These are phyloP conservation scores for Halocaridina rubra DNA, from an alignment of 2,888 invertebrate genomes.

Conservation along the genomic window DNA sequence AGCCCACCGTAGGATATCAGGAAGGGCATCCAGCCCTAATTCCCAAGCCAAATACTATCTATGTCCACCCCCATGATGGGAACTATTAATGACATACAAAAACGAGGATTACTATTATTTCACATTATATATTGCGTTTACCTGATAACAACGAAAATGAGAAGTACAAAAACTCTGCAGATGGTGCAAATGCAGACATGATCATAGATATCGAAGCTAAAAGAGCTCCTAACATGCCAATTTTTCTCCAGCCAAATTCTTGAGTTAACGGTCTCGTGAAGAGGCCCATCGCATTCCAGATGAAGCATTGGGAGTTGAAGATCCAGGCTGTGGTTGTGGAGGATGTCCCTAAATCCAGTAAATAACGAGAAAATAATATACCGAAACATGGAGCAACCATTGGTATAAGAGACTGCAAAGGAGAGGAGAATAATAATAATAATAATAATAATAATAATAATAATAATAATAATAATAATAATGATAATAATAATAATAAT, in stretches of 20 bases:
- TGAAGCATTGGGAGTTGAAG: slow-evolving; percentile 30
- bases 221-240: slow-evolving; percentile 14
- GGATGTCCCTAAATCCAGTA: slow-evolving; percentile 14
- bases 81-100: too few species aligned
- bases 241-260: slow-evolving; percentile 34
- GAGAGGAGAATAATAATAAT: too few species aligned
- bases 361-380: slow-evolving; percentile 39
- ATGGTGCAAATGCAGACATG: slow-evolving; percentile 27
- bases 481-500: too few species aligned
- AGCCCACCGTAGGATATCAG: too few species aligned
- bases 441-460: too few species aligned
- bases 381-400: slow-evolving; percentile 19
- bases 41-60: too few species aligned
- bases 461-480: too few species aligned
- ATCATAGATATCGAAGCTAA: not conserved
- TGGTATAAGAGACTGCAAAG: slow-evolving; percentile 31
- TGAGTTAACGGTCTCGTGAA: slow-evolving; percentile 22
- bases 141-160: slow-evolving; percentile 39
- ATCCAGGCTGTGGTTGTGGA: slow-evolving; percentile 41
- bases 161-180: slow-evolving; percentile 31
- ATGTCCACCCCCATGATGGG: too few species aligned
- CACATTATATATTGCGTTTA: too few species aligned
- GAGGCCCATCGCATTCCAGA: slow-evolving; percentile 36
- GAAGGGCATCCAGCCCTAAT: too few species aligned
- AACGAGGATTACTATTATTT: too few species aligned